Base-by-base conservation (phyloP, 2,888 invertebrate species). In the Nematopogon swammerdamellus region DNA sequence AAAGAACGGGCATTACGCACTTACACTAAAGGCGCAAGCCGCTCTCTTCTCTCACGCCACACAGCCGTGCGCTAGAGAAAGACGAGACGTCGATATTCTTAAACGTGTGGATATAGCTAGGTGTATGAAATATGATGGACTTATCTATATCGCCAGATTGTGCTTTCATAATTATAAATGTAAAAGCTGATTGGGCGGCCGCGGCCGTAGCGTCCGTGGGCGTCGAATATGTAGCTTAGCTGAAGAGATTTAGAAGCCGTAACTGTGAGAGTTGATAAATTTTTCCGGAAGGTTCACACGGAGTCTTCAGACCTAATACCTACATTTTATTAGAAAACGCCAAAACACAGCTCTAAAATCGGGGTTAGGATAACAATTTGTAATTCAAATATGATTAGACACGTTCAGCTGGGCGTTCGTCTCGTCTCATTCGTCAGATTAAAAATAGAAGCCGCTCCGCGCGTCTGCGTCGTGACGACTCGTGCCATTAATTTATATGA, bases 401-500 rank as follows among this genome's bases (percentile, higher is more conserved):
- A 71, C 67, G 74, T 72, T 72, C 74, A 72, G 72, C 70, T 70
- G 17, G 44, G 76, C 72, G 69, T 70, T 72, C 72, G 65, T 65
- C 68, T 68, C 71, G 73, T 75, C 76, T 76, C 77, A 79, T 79
- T 79, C 77, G 79, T 79, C 79, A 76, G 75, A 67, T 72, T 79
- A 79, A 68, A 76, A 77, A 79, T 79, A 79, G 79, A 74, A 49
- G 19, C 44, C 17, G 67, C 64, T 64, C 70, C 65, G 75, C 73
- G 44, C n/a, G 77, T 76, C 77, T 77, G 79, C 70, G 74, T 70
- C 56, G 70, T 79, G 75, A 79, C 75, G 76, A 76, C 76, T 76
- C 75, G 66, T 74, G 71, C 79, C 77, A 77, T 79, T 77, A 76
- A 77, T 79, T 77, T 77, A 76, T 79, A 77, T 77, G 75, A 79